phyloP scores from a whole-genome alignment of 2,113 vertebrate species.

The Pica pica region DNA sequence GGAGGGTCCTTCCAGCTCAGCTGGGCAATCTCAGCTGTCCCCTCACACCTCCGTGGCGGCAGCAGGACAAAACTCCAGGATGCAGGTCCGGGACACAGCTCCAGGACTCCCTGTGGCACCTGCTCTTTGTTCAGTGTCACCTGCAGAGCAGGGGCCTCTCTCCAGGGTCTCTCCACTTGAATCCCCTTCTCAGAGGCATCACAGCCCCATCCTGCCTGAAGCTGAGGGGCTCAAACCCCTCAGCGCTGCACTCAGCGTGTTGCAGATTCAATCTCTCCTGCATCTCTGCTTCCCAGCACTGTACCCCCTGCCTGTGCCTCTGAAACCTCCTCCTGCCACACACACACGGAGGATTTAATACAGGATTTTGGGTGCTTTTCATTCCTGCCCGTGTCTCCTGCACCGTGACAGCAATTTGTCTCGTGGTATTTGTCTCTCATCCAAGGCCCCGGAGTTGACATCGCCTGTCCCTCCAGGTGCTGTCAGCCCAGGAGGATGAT shows the following conservation, averaged over 20 bases:
- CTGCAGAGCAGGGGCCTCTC: not conserved
- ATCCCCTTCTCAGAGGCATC: not conserved
- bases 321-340: not conserved
- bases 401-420: not conserved
- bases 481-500: not conserved
- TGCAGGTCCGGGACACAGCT: not conserved
- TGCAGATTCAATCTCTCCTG: not conserved
- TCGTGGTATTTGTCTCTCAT: not conserved
- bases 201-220: accelerated
- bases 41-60: not conserved
- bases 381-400: not conserved
- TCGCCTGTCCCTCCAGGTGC: not conserved
- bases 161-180: not conserved
- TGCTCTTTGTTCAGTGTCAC: not conserved
- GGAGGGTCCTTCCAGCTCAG: not conserved
- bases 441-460: not conserved
- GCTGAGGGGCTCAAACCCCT: not conserved
- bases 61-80: accelerated
- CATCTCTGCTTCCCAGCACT: not conserved
- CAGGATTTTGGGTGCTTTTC: not conserved
- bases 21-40: not conserved
- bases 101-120: not conserved
- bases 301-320: not conserved
- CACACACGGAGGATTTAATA: not conserved
- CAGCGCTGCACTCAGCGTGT: accelerated